Base-by-base conservation (phyloP, 2,113 vertebrate genomes). In the Brienomyrus longianalis region DNA sequence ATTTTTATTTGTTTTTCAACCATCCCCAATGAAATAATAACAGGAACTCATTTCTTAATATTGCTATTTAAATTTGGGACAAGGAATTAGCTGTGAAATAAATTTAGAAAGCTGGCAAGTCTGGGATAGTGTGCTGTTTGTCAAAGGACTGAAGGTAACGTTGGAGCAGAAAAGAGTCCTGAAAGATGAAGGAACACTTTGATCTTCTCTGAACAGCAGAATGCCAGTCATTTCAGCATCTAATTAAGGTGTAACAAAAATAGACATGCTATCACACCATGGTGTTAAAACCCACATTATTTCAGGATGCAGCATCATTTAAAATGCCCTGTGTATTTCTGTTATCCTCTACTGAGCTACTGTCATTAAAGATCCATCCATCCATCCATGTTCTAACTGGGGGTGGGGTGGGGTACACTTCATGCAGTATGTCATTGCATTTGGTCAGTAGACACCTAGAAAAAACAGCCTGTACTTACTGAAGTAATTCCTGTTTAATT, bases 261-360 rank as follows among this genome's bases (percentile, higher is more conserved):
- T 47, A 88, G 87, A 48, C 51, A 27, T 85, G 50, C 77, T 84
- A 21, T 85, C 88, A 89, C 27, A 47, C 51, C 51, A 84, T 89
- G 45, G 17, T 19, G 50, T 83, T 54, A 31, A 54, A 52, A 45
- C 47, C 66, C 35, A 77, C 66, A 52, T 89, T 54, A 56, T 89
- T 54, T 51, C 10, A n/a, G 62, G 7, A 48, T 21, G 62, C 47
- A 51, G 45, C 66, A 39, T 66, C 9, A 35, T 88, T 77, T 86
- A 50, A 27, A 48, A 50, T 48, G 48, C 23, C 35, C 23, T 86
- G 23, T 51, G 11, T 86, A 3, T 48, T 23, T n/a, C 23, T 85
- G 23, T 48, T 85, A 48, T 86, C 11, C 83, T 86, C 83, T 50
- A 84, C 8, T 86, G 45, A 51, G 5, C 45, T 86, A 51, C 45